A percentile compares a stretch with the other conserved stretches of the same genome.
These are phyloP conservation scores for Eueides isabella DNA, from an alignment of 1,140 invertebrate genomes.

Conservation along the genomic window DNA sequence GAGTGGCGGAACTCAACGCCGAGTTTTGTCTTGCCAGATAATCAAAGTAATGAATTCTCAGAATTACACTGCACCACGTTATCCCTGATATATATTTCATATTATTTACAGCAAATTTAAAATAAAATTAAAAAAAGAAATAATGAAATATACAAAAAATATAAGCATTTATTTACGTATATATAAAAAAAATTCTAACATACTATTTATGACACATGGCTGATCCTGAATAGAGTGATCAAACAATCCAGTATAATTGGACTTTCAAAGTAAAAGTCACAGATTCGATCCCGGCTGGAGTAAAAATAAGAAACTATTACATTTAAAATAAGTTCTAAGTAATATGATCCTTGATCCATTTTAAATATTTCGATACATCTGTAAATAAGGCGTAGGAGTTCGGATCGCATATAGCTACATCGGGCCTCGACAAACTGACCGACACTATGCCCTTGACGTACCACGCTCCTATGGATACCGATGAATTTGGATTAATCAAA, in stretches of 20 bases:
- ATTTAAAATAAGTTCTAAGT: background rate
- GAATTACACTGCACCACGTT: no score
- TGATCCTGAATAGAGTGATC: background rate
- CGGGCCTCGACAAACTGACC: slow-evolving; percentile 40
- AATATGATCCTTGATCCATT: slow-evolving; percentile 44
- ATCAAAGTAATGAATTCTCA: no score
- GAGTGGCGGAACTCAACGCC: no score
- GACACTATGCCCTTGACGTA: slow-evolving; percentile 60
- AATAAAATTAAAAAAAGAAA: background rate
- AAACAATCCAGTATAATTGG: background rate
- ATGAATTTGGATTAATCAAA: background rate
- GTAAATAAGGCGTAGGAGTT: slow-evolving; percentile 56
- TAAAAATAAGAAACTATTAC: background rate
- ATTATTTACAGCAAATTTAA: no score
- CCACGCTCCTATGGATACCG: slow-evolving; percentile 45
- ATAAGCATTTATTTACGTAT: no score
- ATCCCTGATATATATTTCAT: no score
- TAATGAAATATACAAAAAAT: background rate
- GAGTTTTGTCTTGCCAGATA: no score
- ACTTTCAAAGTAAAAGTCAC: background rate
- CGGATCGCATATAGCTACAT: slow-evolving; percentile 54
- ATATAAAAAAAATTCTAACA: no score
- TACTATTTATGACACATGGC: background rate
- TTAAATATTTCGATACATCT: slow-evolving; percentile 53
- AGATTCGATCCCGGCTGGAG: background rate